Base-by-base conservation (phyloP, 2,888 invertebrate species). In the Drosophila ustulata region DNA sequence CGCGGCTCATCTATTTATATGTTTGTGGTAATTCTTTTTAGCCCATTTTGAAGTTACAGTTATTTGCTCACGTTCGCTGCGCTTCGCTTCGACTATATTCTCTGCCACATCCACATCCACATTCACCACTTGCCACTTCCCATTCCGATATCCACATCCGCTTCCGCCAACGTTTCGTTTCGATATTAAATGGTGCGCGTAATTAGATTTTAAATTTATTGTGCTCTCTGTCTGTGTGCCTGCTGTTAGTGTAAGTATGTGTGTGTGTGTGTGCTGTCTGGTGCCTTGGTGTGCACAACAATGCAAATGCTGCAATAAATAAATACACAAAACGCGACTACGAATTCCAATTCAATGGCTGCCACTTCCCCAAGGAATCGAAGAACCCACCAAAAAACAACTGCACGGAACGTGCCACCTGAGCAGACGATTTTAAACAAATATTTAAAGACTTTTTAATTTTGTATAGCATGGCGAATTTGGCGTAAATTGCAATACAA, bases 191-290 rank as follows among this genome's bases (percentile, higher is more conserved):
- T 86, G 86, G 86, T 76, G 86, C 86, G 86, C 86, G 89, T 86
- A 86, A 86, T 86, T 86, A 86, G 86, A 86, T 86, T 86, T 86
- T 75, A 87, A 86, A 86, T 86, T 86, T 86, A 86, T 86, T 86
- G 82, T 78, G 53, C 66, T 74, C 23, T 2, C 53, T 68, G 75
- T 75, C 62, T 56, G 7, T 51, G 50, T 76, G 46, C 32, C 53
- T 2, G 18, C 70, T 43, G 43, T 30, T 6, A 7, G 11, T 25
- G 58, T 61, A 18, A 1, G 66, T 71, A 59, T 74, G 45, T 47
- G 52, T 47, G 32, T 51, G n/a, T 67, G 59, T 71, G 69, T 45
- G 26, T 87, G 79, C 71, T 83, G 71, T 75, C 75, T 77, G 77
- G 71, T 73, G 74, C n/a, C 66, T 49, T 39, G 68, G 68, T 76